phyloP scores from a whole-genome alignment of 2,888 invertebrate species.

The Lamellibrachia columna region DNA sequence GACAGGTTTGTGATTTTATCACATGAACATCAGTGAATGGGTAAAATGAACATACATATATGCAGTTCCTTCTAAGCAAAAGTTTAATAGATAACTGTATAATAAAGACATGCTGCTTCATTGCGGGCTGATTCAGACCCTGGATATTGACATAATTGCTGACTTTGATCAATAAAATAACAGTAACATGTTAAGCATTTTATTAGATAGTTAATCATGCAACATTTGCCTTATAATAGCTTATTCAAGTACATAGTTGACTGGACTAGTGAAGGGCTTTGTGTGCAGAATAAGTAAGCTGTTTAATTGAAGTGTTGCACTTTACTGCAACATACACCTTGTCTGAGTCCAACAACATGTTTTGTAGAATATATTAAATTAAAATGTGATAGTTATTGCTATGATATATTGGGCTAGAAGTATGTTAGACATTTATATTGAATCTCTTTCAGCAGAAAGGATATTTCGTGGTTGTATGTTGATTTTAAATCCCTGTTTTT shows the following conservation, averaged over 20 bases:
- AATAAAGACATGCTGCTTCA: too few relatives aligned
- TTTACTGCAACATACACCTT: neutral
- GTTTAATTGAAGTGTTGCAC: neutral
- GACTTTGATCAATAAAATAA: too few relatives aligned
- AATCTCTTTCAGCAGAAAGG: slow-evolving; percentile 8
- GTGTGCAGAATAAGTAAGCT: neutral
- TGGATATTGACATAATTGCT: too few relatives aligned
- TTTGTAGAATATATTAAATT: neutral
- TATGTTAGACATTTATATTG: neutral
- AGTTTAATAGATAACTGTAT: too few relatives aligned
- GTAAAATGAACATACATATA: too few relatives aligned
- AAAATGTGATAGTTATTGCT: neutral
- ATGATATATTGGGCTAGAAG: neutral
- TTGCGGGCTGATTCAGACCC: too few relatives aligned
- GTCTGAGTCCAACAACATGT: neutral
- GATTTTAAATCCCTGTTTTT: slow-evolving; percentile 53
- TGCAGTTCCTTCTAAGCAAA: too few relatives aligned
- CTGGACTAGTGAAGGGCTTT: neutral
- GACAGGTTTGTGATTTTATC: neutral
- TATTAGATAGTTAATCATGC: neutral
- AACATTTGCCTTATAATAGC: neutral
- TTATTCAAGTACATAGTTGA: neutral
- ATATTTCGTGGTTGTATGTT: slow-evolving; percentile 20
- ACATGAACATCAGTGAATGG: neutral
- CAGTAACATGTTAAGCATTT: neutral